phyloP scores from a whole-genome alignment of 2,797 vertebrate genomes.

The Esox lucius region DNA sequence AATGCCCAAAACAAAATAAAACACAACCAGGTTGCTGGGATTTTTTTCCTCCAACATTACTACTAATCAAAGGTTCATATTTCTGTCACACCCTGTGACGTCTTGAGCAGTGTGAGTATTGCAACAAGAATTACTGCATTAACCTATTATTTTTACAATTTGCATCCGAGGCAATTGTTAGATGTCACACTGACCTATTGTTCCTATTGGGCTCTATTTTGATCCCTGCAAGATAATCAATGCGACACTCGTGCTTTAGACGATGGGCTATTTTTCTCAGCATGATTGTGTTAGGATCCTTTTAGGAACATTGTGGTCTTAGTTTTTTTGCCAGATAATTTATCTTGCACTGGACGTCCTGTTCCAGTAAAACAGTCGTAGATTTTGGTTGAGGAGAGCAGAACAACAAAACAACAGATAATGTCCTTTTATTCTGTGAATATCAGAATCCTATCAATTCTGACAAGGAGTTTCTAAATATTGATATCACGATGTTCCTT shows the following conservation, averaged over 20 bases:
- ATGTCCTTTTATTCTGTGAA: not conserved
- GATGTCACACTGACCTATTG: constrained; percentile 18
- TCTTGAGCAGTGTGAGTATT: not conserved
- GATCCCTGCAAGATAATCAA: not conserved
- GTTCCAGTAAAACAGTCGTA: not conserved
- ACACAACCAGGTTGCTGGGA: not conserved
- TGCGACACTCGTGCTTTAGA: not conserved
- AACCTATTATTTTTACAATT: not conserved
- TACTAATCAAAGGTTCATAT: not conserved
- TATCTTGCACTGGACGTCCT: not conserved
- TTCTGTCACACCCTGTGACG: not conserved
- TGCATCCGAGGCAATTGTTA: not conserved
- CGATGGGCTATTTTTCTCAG: not conserved
- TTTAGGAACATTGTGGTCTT: not conserved
- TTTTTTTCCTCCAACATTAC: not conserved
- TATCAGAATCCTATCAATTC: not conserved
- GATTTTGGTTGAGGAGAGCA: not conserved
- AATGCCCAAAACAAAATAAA: not conserved
- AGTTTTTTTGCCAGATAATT: not conserved
- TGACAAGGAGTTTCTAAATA: not conserved
- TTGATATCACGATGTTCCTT: too few species aligned
- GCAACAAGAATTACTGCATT: not conserved
- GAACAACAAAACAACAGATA: not conserved
- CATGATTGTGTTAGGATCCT: not conserved
- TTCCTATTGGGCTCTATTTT: constrained; percentile 9